phyloP scores from a whole-genome alignment of 2,113 vertebrate genomes.

The Plecotus auritus region DNA sequence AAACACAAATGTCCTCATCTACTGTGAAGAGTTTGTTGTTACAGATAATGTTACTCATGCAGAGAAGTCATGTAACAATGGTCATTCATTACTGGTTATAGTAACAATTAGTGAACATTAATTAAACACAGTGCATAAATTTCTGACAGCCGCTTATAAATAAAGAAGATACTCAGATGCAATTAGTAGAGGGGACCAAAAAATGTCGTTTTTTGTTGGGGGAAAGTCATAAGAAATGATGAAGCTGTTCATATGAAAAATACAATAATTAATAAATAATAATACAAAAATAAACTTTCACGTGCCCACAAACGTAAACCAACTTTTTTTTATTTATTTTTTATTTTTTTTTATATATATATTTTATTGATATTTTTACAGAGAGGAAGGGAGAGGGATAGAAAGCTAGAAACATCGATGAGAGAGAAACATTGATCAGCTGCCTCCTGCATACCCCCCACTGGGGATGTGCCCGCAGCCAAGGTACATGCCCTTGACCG shows the following conservation, averaged over 20 bases:
- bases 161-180: neutral
- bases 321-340: too few species aligned
- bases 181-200: neutral
- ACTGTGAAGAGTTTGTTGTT: neutral
- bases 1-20: neutral
- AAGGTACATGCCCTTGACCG: too few species aligned
- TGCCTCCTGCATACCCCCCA: too few species aligned
- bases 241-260: neutral
- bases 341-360: too few species aligned
- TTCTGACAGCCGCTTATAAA: neutral
- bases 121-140: neutral
- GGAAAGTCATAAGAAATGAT: neutral
- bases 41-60: neutral
- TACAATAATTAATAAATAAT: neutral
- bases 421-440: too few species aligned
- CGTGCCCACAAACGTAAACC: neutral
- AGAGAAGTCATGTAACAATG: neutral
- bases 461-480: too few species aligned
- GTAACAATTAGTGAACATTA: neutral
- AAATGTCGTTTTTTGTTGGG: neutral
- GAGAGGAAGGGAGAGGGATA: too few species aligned
- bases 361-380: too few species aligned
- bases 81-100: neutral
- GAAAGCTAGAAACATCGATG: too few species aligned
- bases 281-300: neutral